phyloP scores from a whole-genome alignment of 2,888 invertebrate species.

The Endomychus coccineus region DNA sequence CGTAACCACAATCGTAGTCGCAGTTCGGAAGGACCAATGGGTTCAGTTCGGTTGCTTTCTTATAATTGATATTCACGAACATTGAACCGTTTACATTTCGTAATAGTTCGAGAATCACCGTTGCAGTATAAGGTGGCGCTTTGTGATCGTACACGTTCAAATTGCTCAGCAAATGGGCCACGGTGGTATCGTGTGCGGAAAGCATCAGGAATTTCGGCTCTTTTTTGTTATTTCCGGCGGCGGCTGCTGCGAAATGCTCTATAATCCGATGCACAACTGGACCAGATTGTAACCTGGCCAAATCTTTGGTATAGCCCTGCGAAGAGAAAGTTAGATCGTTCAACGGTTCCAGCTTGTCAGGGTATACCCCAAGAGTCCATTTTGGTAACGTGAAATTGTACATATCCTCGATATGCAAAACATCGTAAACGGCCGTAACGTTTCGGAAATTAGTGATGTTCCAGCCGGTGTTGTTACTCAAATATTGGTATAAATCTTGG shows the following conservation, averaged over 20 bases:
- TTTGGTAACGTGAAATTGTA: slow-evolving; percentile 48
- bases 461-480: slow-evolving; percentile 53
- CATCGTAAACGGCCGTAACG: slow-evolving; percentile 49
- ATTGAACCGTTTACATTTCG: slow-evolving; percentile 30
- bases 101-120: slow-evolving; percentile 58
- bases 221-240: slow-evolving; percentile 25
- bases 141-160: slow-evolving; percentile 56
- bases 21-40: slow-evolving; percentile 57
- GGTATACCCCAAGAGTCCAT: slow-evolving; percentile 46
- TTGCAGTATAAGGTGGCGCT: slow-evolving; percentile 57
- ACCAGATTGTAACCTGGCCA: slow-evolving; percentile 55
- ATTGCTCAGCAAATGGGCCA: slow-evolving; percentile 60
- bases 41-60: slow-evolving; percentile 53
- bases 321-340: slow-evolving; percentile 55
- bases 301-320: slow-evolving; percentile 48
- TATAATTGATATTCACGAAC: slow-evolving; percentile 44
- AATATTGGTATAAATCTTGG: slow-evolving; percentile 51
- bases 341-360: slow-evolving; percentile 54
- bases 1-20: slow-evolving; percentile 51
- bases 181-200: slow-evolving; percentile 69
- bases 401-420: slow-evolving; percentile 58
- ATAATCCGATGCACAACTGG: slow-evolving; percentile 65
- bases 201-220: slow-evolving; percentile 58
- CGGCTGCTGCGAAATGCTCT: slow-evolving; percentile 46
- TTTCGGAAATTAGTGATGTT: slow-evolving; percentile 47